Base-by-base conservation (phyloP, 2,797 vertebrate species). In the Monodelphis domestica region DNA sequence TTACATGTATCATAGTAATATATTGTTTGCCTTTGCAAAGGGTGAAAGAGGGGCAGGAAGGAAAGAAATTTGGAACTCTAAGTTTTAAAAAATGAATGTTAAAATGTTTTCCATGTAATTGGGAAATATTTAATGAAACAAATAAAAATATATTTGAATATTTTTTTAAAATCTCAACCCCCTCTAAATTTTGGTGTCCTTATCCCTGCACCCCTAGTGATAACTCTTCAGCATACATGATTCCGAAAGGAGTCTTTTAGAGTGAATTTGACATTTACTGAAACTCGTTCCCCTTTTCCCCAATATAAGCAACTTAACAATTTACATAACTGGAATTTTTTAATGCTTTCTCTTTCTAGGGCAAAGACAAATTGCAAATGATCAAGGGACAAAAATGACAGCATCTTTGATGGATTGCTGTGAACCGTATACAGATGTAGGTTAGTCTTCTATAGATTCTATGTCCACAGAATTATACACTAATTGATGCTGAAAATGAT, bases 301-400 rank as follows among this genome's bases (percentile, higher is more conserved):
- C 9, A 21, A 17, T 21, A 21, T n/a, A 78, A 17, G 38, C 14
- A 63, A 63, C 59, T 15, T n/a, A 63, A n/a, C 12, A 63, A 33
- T 63, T n/a, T 30, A 17, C 14, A 2, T 1, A 78, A 45, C 2
- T 78, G n/a, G 63, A 78, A 38, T n/a, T 3, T 45, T 78, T 38
- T 24, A 33, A n/a, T 38, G n/a, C 54, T 55, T n/a, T 45, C 55
- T 29, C n/a, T 70, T 24, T 24, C n/a, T 45, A 78, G 63, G 63
- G 45, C 63, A 78, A 38, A 78, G 63, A 45, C n/a, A 78, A 70
- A 78, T 78, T 78, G 92, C 45, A 12, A 29, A 56, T 89, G 91
- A 95, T 87, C 54, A 95, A 57, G 91, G 45, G 57, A 63, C 78
- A 95, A 92, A 50, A 91, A 91, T 54, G 21, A 33, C 52, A 51